Conservation (phyloP, 2,888 invertebrate genomes). For the Mongoloraphidia duomilia region DNA sequence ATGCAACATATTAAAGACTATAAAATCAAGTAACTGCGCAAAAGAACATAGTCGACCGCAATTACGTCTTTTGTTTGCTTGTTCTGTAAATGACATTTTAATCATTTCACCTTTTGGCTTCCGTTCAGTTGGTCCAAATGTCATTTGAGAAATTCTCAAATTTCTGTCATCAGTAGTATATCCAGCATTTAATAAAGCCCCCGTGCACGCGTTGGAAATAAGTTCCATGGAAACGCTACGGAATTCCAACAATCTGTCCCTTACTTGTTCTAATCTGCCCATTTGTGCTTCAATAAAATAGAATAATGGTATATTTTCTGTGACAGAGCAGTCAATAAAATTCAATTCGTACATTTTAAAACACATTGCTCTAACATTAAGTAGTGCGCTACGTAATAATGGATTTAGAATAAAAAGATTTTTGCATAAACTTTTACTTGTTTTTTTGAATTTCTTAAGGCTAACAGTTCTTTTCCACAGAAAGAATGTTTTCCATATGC, state of each 20-base stretch:
- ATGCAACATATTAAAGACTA: conserved; percentile 54
- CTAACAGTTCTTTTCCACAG: conserved; percentile 64
- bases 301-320: conserved; percentile 42
- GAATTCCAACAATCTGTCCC: conserved; percentile 29
- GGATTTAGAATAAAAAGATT: conserved; percentile 62
- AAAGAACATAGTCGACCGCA: conserved; percentile 63
- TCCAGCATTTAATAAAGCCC: conserved; percentile 57
- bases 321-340: conserved; percentile 40
- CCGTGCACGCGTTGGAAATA: conserved; percentile 55
- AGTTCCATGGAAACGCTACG: conserved; percentile 39
- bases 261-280: conserved; percentile 30
- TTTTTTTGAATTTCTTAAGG: conserved; percentile 47
- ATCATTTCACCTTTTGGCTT: conserved; percentile 26
- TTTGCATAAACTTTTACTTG: conserved; percentile 43
- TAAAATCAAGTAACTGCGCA: conserved; percentile 55
- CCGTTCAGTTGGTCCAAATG: conserved; percentile 20
- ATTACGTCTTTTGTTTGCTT: conserved; percentile 68
- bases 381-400: conserved; percentile 52
- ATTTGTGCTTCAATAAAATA: conserved; percentile 59
- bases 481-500: conserved; percentile 67
- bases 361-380: conserved; percentile 55
- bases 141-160: conserved; percentile 7
- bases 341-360: conserved; percentile 44
- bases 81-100: conserved; percentile 76
- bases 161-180: conserved; percentile 64